Base-by-base conservation (phyloP, 2,797 vertebrate species). In the Microcaecilia unicolor region DNA sequence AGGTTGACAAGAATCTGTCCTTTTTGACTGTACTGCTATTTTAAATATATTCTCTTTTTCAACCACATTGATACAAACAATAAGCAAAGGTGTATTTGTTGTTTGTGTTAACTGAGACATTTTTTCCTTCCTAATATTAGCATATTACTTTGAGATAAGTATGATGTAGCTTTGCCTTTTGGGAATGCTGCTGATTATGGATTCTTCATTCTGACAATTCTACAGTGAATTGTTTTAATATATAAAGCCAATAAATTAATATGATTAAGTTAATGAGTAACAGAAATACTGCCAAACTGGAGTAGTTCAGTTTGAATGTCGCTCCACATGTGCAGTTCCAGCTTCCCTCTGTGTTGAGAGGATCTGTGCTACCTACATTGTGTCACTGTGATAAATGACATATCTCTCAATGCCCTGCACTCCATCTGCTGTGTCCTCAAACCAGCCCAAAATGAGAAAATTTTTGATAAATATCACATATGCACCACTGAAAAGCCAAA, bases 361-460 rank as follows among this genome's bases (percentile, higher is more conserved):
- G 72, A 76, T 76, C 69, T 49, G 51, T 59, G 65, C 75, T 79
- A 76, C 69, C 70, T 72, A 71, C 62, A 35, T 53, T 63, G 64
- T 81, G 76, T 83, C 81, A 85, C 32, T 52, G 71, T 85, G 81
- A 84, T 86, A 81, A 85, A 83, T 85, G 81, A 84, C 70, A 68
- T 64, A 74, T 83, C 76, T 78, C 78, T 81, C 58, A 62, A 64
- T 78, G 73, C 70, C 68, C 50, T 70, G 74, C 64, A 57, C 71
- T 82, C 84, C 83, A 84, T 87, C 81, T 84, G 78, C 42, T 74
- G 43, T 48, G 66, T 71, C 65, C 65, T 73, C 46, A 40, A 53
- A 55, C 40, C 19, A 51, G 36, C 22, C 32, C 55, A 44, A 67
- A 58, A 67, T 56, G 48, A 72, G 54, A 61, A 51, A 27, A 51